Evolutionary conservation across 2,888 invertebrate species (phyloP).

Genomic region (Nephrotoma appendiculata): DNA sequence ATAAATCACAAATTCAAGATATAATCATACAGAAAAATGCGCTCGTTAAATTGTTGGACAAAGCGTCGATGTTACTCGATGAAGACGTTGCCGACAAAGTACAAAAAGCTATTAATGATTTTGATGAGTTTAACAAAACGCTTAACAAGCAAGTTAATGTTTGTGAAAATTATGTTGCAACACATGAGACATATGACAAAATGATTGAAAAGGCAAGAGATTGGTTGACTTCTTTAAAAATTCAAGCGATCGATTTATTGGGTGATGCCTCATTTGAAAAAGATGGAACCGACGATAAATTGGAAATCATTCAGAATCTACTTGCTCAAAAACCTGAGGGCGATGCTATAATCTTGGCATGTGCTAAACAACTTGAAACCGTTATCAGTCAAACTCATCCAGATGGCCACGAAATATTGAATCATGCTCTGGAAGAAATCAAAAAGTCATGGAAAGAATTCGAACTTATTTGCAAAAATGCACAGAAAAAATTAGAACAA

Average conservation of each 20-base stretch:
- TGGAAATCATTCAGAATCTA: conserved; percentile 59
- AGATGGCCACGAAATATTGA: conserved; percentile 56
- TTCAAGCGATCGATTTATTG: conserved; percentile 61
- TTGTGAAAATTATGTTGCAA: conserved; percentile 56
- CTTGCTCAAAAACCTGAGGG: conserved; percentile 58
- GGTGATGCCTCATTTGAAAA: conserved; percentile 69
- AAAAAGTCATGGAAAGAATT: conserved; percentile 63
- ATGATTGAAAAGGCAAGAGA: conserved; percentile 71
- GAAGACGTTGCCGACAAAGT: conserved; percentile 64
- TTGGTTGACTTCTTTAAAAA: conserved; percentile 62
- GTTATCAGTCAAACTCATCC: conserved; percentile 65
- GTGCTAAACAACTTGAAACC: conserved; percentile 53
- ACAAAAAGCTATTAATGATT: conserved; percentile 55
- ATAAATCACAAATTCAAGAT: conserved; percentile 69
- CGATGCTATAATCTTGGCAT: conserved; percentile 50
- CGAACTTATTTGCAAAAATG: conserved; percentile 51
- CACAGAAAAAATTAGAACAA: conserved; percentile 56
- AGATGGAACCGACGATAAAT: conserved; percentile 60
- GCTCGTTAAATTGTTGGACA: conserved; percentile 67
- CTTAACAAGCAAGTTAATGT: conserved; percentile 49
- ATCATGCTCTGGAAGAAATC: conserved; percentile 59
- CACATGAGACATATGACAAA: conserved; percentile 72
- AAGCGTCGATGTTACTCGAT: conserved; percentile 64
- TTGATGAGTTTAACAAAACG: conserved; percentile 50
- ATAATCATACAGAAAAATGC: conserved; percentile 74